Base-by-base conservation (phyloP, 1,140 invertebrate genomes). In the Metaphire vulgaris region DNA sequence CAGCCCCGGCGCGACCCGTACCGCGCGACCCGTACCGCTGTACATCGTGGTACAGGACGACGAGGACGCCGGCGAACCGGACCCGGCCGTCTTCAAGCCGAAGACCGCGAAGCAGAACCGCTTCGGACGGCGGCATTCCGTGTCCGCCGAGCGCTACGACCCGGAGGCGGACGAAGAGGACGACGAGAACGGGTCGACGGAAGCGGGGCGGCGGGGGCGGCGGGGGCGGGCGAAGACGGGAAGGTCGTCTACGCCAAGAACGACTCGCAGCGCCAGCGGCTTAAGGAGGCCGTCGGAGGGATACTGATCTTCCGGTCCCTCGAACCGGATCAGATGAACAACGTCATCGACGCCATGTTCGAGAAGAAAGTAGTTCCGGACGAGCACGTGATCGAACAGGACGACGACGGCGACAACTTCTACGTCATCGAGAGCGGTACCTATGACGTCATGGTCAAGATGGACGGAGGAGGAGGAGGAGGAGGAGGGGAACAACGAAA, bases 261-360 rank as follows among this genome's bases (percentile, higher is more conserved):
- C 0, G 82, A 98, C 84, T 92, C 92, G 78, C 96, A 99, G 84
- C 89, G 95, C 75, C 89, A 92, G 77, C 90, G 94, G 67, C 89
- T 98, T 75, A 90, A 91, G 16, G 94, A 97, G 81, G 93, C 95
- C 41, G 94, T 98, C 14, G 91, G 92, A 83, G 93, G 93, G 84
- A 97, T 97, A 84, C 89, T 98, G 80, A 89, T 98, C 73, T 98
- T 98, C 89, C 90, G 95, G 56, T 92, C 94, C 21, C 88, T 97
- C 74, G 95, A 97, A 56, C 76, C 78, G 12, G 83, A 91, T 84
- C 91, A 92, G 89, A 90, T 92, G 89, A 88, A 89, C 80, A 91
- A 96, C 86, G 95, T 98, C 69, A 93, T 98, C 83, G 95, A 98
- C 88, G 96, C 96, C 33, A 98, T 98, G 96, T 97, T 98, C 86